Percentiles rank a stretch among this genome's conserved stretches.
Conservation (phyloP, 53 echinoderm and acorn worm species). For the Stichopus horrens region DNA sequence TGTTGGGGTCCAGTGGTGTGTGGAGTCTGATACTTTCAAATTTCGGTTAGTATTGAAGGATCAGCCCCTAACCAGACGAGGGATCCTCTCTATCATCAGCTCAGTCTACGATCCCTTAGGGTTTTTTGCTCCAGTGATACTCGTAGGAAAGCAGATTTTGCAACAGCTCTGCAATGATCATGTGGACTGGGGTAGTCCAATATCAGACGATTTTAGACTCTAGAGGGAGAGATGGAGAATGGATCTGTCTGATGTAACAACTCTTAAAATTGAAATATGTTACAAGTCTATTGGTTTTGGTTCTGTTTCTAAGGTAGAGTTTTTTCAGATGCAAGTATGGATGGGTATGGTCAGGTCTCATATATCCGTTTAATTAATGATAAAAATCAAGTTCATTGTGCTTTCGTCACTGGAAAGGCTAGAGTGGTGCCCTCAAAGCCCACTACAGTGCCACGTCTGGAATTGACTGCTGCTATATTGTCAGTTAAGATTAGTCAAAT, state of each 20-base stretch:
- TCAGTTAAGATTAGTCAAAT: constrained; percentile 46
- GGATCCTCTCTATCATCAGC: constrained; percentile 49
- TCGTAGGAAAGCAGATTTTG: constrained; percentile 55
- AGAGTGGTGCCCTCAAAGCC: constrained; percentile 44
- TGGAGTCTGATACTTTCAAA: constrained; percentile 48
- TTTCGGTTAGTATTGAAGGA: constrained; percentile 39
- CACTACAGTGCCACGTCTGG: constrained; percentile 58
- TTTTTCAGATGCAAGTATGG: constrained; percentile 35
- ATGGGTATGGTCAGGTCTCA: background rate
- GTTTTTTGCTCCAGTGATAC: constrained; percentile 50
- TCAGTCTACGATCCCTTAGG: constrained; percentile 61
- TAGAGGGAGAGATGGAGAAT: constrained; percentile 36
- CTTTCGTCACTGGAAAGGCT: background rate
- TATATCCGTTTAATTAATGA: background rate
- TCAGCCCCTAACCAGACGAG: constrained; percentile 44
- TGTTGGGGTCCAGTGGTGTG: constrained; percentile 49
- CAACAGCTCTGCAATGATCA: constrained; percentile 37
- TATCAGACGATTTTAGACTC: constrained; percentile 43
- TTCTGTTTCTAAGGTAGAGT: background rate
- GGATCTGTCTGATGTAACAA: background rate
- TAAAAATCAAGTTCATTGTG: background rate
- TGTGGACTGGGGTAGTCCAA: constrained; percentile 46
- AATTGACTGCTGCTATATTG: constrained; percentile 56
- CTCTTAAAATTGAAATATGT: background rate
- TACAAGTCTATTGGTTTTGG: background rate